Percentiles rank a stretch among this genome's conserved stretches.
Conservation (phyloP, 2,113 vertebrate genomes). For the Campylomormyrus numenius region DNA sequence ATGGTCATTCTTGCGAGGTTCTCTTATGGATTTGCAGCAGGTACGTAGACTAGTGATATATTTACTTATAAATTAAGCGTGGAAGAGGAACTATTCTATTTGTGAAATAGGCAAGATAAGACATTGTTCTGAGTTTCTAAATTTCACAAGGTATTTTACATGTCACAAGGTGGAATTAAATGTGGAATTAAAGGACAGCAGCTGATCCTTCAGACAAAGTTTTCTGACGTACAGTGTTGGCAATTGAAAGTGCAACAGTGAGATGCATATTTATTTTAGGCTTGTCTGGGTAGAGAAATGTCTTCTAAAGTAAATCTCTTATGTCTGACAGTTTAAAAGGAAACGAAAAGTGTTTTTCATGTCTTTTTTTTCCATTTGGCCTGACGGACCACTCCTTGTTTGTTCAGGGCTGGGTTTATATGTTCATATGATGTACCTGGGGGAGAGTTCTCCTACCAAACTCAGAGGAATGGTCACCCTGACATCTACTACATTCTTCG, state of each 20-base stretch:
- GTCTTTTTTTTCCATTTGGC: background rate
- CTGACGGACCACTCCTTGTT: background rate
- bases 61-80: background rate
- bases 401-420: slow-evolving; percentile 42
- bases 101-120: background rate
- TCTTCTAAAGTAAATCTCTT: background rate
- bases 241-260: background rate
- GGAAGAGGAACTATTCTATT: background rate
- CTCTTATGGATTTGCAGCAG: slow-evolving; percentile 49
- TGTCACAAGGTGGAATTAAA: background rate
- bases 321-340: background rate
- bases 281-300: background rate
- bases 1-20: slow-evolving; percentile 58
- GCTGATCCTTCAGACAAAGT: background rate
- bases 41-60: slow-evolving; percentile 32
- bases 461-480: slow-evolving; percentile 53
- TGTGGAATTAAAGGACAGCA: background rate
- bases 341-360: background rate
- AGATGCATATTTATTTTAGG: background rate
- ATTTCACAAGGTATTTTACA: background rate
- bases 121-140: background rate
- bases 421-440: slow-evolving; percentile 53
- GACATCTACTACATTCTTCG: slow-evolving; percentile 37
- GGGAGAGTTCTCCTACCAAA: slow-evolving; percentile 54
- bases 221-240: background rate